Evolutionary conservation across 2,888 invertebrate genomes (phyloP).

Genomic region (Polydrusus tereticollis): DNA sequence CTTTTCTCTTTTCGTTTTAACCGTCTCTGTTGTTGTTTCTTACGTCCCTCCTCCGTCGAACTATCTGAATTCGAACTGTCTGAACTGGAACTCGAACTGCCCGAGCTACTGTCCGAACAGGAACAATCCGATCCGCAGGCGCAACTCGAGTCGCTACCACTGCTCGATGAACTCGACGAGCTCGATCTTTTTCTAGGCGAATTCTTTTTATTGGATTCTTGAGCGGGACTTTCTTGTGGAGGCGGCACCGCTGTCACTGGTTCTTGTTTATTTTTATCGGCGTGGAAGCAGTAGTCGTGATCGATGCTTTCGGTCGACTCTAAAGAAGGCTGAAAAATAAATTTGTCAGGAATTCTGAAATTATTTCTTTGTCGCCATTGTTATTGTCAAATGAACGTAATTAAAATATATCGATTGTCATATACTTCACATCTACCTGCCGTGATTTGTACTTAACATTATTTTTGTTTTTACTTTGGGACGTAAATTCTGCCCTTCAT

Average conservation of each 20-base stretch:
- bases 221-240: constrained; percentile 28
- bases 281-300: constrained; percentile 66
- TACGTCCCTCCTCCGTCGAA: constrained; percentile 71
- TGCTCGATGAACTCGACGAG: constrained; percentile 83
- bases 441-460: no score
- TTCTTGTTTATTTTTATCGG: constrained; percentile 26
- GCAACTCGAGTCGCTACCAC: constrained; percentile 81
- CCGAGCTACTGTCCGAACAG: constrained; percentile 76
- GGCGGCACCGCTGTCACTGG: constrained; percentile 16
- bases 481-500: no score
- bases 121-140: constrained; percentile 88
- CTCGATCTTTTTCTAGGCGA: constrained; percentile 64
- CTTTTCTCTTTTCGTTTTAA: constrained; percentile 63
- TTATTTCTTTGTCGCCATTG: no score
- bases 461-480: no score
- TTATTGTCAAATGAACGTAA: no score
- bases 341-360: background rate
- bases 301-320: constrained; percentile 63
- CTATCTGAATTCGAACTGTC: constrained; percentile 72
- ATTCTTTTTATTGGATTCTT: constrained; percentile 31
- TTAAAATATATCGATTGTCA: no score
- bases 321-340: constrained; percentile 59
- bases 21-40: constrained; percentile 66
- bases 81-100: constrained; percentile 67
- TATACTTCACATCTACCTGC: no score